These are phyloP conservation scores for Marcusenius ussheri DNA, from an alignment of 2,113 vertebrate genomes.

Conservation along the genomic window DNA sequence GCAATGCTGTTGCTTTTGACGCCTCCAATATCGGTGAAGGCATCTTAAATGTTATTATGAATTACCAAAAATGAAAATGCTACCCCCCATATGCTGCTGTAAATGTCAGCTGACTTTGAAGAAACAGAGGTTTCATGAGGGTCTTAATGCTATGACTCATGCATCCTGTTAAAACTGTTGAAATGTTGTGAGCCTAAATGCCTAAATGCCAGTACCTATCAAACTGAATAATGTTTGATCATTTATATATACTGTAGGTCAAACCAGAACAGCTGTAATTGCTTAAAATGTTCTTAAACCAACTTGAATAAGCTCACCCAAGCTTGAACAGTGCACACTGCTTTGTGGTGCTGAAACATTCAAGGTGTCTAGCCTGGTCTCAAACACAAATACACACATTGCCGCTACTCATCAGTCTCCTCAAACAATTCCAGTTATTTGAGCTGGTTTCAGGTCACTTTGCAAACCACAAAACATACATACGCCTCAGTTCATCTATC, in stretches of 20 bases:
- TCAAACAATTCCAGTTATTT: not conserved
- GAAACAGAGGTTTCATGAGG: not conserved
- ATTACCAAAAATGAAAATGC: not conserved
- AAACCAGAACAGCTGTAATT: not conserved
- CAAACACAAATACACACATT: not conserved
- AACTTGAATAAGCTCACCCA: not conserved
- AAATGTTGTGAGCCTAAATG: not conserved
- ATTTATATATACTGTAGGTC: not conserved
- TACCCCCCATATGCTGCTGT: not conserved
- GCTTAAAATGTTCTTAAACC: not conserved
- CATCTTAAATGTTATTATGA: not conserved
- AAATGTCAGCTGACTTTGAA: not conserved
- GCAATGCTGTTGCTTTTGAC: not conserved
- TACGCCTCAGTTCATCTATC: not conserved
- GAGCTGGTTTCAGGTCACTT: not conserved
- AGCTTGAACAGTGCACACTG: not conserved
- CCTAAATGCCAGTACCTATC: not conserved
- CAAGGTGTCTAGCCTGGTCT: not conserved
- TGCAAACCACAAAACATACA: not conserved
- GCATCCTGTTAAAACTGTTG: slow-evolving; percentile 5
- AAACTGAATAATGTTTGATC: not conserved
- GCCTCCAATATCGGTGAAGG: not conserved
- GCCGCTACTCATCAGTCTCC: not conserved
- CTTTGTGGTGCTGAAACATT: not conserved
- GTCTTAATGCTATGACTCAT: slow-evolving; percentile 7